Base-by-base conservation (phyloP, 2,888 invertebrate species). In the Sipha maydis region DNA sequence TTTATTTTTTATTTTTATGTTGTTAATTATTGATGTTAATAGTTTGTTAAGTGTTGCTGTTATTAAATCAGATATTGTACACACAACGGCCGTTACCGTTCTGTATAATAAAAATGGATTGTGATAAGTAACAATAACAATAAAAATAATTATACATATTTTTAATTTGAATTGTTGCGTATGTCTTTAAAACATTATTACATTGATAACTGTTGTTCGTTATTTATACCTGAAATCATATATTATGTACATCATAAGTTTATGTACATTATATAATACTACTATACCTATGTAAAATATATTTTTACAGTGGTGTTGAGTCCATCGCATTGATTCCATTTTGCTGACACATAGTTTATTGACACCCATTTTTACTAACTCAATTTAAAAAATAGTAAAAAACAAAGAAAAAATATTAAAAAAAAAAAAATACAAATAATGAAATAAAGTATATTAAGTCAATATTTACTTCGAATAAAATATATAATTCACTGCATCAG, bases 51-150 rank as follows among this genome's bases (percentile, higher is more conserved):
- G 88, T 88, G 73, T 88, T 86, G 79, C 79, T 88, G 88, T 82
- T 88, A 82, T 88, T 77, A 80, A 80, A 82, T 71, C 85, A 56
- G 71, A 71, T 73, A 71, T 86, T 80, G 86, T 86, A 79, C 19
- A 78, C 78, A 56, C 56, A 34, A 31, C 56, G 75, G 56, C 14
- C 78, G 78, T 56, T 71, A 73, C 79, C 86, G 80, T 80, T 88
- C 73, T 80, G 79, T 67, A 67, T 77, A n/a, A 77, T 61, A 61
- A 79, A 79, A 34, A 88, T 67, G 80, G 82, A 88, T 75, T 88
- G 88, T 88, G 88, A 88, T 88, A 88, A 88, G 82, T 82, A 88
- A 86, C 85, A 71, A 88, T 80, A 88, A 88, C 80, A 80, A 88
- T 80, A 80, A 82, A 80, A 85, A 54, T 85, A 73, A 86, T 31